These are phyloP conservation scores for Enoplosus armatus DNA, from an alignment of 2,797 vertebrate species.

Conservation along the genomic window DNA sequence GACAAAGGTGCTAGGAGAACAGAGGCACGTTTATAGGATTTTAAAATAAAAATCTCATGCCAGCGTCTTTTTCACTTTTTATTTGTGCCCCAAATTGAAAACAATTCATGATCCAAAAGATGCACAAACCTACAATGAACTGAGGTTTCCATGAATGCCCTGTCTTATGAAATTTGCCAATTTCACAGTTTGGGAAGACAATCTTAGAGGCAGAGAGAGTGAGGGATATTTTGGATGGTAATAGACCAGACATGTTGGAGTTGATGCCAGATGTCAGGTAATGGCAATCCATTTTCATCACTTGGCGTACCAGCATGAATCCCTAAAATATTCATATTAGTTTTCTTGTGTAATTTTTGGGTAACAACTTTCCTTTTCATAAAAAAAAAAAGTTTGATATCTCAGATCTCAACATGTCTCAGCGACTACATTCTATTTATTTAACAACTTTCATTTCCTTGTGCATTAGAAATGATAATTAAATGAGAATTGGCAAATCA, in stretches of 20 bases:
- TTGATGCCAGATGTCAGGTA: not conserved
- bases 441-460: conserved; percentile 15
- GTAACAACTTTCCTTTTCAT: not conserved
- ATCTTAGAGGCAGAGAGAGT: not conserved
- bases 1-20: not conserved
- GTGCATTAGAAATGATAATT: conserved; percentile 10
- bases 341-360: not conserved
- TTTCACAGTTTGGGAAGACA: not conserved
- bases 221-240: conserved; percentile 1
- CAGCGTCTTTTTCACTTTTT: not conserved
- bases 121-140: not conserved
- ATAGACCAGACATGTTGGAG: conserved; percentile 8
- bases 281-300: not conserved
- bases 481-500: conserved; percentile 1
- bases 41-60: not conserved
- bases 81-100: not conserved
- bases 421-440: conserved; percentile 13
- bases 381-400: not conserved
- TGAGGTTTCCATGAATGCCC: not conserved
- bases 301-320: not conserved
- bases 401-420: not conserved
- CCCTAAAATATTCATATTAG: not conserved
- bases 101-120: not conserved
- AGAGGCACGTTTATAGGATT: not conserved
- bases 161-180: not conserved